These are phyloP conservation scores for Fundulus diaphanus DNA, from an alignment of 2,797 vertebrate genomes.

Conservation along the genomic window DNA sequence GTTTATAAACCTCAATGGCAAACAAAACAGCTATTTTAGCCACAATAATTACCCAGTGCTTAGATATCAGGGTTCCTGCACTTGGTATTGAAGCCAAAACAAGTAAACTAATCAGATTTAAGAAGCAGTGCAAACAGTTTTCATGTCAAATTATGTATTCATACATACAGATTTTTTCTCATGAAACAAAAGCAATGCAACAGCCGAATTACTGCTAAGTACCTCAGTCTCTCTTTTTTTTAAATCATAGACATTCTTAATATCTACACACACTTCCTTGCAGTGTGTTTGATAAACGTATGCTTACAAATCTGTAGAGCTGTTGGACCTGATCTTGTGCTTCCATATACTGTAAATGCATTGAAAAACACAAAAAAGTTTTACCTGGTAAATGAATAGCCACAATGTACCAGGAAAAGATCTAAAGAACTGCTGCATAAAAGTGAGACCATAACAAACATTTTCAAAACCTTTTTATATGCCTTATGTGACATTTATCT, in stretches of 20 bases:
- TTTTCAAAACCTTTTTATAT: neutral
- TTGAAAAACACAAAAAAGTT: neutral
- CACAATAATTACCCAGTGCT: conserved; percentile 65
- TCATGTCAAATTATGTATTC: conserved; percentile 63
- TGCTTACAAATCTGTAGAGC: neutral
- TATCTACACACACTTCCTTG: neutral
- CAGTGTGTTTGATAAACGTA: neutral
- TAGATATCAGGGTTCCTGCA: conserved; percentile 59
- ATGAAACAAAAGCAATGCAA: conserved; percentile 17
- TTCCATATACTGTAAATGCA: too few relatives aligned
- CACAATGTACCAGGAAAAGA: neutral
- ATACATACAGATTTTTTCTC: conserved; percentile 13
- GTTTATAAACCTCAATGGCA: conserved; percentile 62
- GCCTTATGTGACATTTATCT: too few relatives aligned
- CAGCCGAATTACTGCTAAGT: conserved; percentile 26
- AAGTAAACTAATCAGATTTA: conserved; percentile 78
- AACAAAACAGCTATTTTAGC: conserved; percentile 68
- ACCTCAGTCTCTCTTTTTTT: neutral
- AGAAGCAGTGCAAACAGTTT: conserved; percentile 54
- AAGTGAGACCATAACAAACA: neutral
- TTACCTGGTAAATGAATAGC: neutral
- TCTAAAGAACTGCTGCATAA: neutral
- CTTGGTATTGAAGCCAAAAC: conserved; percentile 67
- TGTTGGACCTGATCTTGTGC: neutral
- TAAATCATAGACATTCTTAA: neutral